Conservation (phyloP, 2,888 invertebrate species). For the Phengaris arion region DNA sequence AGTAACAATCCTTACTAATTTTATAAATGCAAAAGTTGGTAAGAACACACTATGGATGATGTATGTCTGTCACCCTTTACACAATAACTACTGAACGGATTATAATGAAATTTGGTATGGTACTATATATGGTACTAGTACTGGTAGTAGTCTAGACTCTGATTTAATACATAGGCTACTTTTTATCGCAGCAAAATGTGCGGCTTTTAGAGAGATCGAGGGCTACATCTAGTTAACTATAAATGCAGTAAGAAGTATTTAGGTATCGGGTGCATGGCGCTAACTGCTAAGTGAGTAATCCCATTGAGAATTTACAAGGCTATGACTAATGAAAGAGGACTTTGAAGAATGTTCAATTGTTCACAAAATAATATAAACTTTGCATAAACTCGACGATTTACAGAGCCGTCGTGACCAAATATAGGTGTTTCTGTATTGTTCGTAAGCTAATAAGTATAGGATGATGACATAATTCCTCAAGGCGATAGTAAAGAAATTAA, state of each 20-base stretch:
- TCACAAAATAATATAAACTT: neutral
- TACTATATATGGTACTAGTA: too few species aligned
- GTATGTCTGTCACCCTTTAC: too few species aligned
- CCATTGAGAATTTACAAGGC: slow-evolving; percentile 16
- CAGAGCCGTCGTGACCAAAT: slow-evolving; percentile 44
- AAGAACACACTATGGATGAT: neutral
- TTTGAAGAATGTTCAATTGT: neutral
- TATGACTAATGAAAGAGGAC: slow-evolving; percentile 13
- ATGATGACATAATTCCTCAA: slow-evolving; percentile 62
- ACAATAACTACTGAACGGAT: too few species aligned
- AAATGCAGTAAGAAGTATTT: neutral
- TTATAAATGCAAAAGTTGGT: neutral
- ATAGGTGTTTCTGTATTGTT: slow-evolving; percentile 49
- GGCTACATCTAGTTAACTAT: neutral
- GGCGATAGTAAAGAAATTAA: slow-evolving; percentile 35
- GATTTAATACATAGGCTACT: neutral
- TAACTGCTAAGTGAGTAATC: slow-evolving; percentile 24
- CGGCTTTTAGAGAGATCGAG: neutral
- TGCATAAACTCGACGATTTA: neutral
- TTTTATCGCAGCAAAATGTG: neutral
- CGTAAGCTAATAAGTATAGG: slow-evolving; percentile 34
- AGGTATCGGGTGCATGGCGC: neutral
- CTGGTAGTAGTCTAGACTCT: too few species aligned
- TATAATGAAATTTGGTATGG: too few species aligned
- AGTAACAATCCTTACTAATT: neutral